Conservation (phyloP, 2,113 vertebrate genomes). For the Lucifuga dentata region DNA sequence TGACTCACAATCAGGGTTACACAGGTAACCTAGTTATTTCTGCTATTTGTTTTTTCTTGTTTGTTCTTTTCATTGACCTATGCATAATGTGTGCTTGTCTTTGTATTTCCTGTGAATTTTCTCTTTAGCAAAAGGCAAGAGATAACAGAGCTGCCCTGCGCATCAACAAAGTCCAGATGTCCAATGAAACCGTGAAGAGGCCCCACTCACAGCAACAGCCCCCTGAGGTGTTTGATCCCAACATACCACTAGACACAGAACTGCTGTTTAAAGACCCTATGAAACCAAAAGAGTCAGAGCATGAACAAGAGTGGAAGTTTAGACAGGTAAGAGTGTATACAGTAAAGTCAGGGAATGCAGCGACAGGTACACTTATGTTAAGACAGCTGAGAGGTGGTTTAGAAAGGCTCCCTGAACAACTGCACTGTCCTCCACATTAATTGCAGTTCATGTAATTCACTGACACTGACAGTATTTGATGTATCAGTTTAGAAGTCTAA, state of each 20-base stretch:
- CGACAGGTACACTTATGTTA: constrained; percentile 80
- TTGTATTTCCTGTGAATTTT: constrained; percentile 56
- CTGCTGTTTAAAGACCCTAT: constrained; percentile 96
- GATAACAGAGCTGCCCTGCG: constrained; percentile 97
- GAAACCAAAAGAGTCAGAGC: constrained; percentile 97
- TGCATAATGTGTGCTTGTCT: constrained; percentile 25
- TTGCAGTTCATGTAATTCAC: constrained; percentile 69
- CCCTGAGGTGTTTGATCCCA: constrained; percentile 92
- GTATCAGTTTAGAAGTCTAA: constrained; percentile 56
- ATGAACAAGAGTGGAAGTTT: constrained; percentile 99
- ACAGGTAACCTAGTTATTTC: neutral
- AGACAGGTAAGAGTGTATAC: constrained; percentile 91
- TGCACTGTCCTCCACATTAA: constrained; percentile 77
- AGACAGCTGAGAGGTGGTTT: constrained; percentile 79
- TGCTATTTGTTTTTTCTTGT: constrained; percentile 2
- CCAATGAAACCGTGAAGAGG: constrained; percentile 95
- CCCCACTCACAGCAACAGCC: constrained; percentile 90
- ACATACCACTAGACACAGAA: constrained; percentile 91
- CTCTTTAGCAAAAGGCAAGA: constrained; percentile 96
- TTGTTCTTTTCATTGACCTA: no score
- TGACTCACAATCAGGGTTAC: neutral
- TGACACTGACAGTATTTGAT: constrained; percentile 65
- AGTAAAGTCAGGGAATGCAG: constrained; percentile 81
- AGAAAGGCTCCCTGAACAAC: constrained; percentile 77
- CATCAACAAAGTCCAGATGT: constrained; percentile 99